Conservation (phyloP, 1,140 invertebrate genomes). For the Sycophila sp. region DNA sequence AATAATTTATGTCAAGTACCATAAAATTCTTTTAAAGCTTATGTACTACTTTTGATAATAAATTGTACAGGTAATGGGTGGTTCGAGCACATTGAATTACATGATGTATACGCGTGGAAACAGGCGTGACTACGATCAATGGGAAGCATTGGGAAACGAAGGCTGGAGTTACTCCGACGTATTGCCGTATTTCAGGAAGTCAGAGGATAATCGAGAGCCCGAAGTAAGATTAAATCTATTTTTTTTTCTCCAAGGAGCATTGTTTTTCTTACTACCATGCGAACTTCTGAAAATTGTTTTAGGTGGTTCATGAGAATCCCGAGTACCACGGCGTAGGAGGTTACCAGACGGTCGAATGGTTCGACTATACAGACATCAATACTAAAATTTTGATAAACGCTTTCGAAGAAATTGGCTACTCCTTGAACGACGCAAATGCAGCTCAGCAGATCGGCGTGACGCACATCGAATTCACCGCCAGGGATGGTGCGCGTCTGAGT, state of each 20-base stretch:
- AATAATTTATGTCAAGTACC: background rate
- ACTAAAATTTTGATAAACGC: conserved; percentile 68
- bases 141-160: conserved; percentile 72
- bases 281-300: background rate
- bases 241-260: background rate
- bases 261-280: background rate
- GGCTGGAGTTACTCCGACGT: conserved; percentile 75
- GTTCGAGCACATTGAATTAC: conserved; percentile 72
- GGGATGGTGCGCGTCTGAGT: conserved; percentile 74
- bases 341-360: conserved; percentile 72
- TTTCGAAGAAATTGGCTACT: conserved; percentile 70
- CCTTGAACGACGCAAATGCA: conserved; percentile 68
- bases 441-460: conserved; percentile 69
- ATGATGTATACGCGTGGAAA: conserved; percentile 79
- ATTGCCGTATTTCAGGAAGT: conserved; percentile 71
- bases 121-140: conserved; percentile 73
- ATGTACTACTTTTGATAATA: background rate
- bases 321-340: conserved; percentile 70
- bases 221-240: conserved; percentile 42
- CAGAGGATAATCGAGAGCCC: conserved; percentile 62
- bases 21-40: background rate
- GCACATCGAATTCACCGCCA: conserved; percentile 69
- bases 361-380: conserved; percentile 71
- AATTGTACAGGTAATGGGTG: conserved; percentile 64
- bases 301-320: conserved; percentile 57